phyloP scores from a whole-genome alignment of 2,888 invertebrate species.

The Brenthis ino region DNA sequence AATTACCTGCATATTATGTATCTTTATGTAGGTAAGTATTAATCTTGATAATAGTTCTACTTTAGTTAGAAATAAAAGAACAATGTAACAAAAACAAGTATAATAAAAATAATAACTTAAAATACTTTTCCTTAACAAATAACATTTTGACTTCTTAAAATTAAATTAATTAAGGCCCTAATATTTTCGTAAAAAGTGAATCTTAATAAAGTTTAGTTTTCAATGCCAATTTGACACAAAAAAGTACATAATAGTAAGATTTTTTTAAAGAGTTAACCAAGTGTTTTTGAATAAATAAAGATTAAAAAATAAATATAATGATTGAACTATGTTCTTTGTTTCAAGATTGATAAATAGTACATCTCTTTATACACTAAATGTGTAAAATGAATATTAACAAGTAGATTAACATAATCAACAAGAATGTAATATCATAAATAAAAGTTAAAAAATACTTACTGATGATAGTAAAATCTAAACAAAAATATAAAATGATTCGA shows the following conservation, averaged over 20 bases:
- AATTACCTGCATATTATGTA: too few relatives aligned
- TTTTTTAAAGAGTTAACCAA: too few relatives aligned
- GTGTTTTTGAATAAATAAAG: too few relatives aligned
- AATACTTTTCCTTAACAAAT: not conserved
- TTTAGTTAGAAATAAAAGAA: not conserved
- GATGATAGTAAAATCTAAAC: not conserved
- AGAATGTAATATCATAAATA: not conserved
- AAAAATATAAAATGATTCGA: slow-evolving; percentile 12
- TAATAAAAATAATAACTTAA: slow-evolving; percentile 16
- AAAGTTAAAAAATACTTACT: not conserved
- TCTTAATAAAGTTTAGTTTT: too few relatives aligned
- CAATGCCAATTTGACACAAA: too few relatives aligned
- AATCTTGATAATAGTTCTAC: too few relatives aligned
- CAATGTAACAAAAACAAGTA: slow-evolving; percentile 1
- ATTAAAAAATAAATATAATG: too few relatives aligned
- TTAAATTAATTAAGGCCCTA: not conserved
- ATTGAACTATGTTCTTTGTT: too few relatives aligned
- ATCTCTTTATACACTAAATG: too few relatives aligned
- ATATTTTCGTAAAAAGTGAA: not conserved
- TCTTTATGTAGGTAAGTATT: not conserved
- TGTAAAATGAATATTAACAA: too few relatives aligned
- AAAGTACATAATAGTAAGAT: too few relatives aligned
- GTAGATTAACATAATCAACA: not conserved
- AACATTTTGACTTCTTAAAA: not conserved
- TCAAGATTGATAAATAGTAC: too few relatives aligned